Base-by-base conservation (phyloP, 2,797 vertebrate species). In the Acrocephalus scirpaceus region DNA sequence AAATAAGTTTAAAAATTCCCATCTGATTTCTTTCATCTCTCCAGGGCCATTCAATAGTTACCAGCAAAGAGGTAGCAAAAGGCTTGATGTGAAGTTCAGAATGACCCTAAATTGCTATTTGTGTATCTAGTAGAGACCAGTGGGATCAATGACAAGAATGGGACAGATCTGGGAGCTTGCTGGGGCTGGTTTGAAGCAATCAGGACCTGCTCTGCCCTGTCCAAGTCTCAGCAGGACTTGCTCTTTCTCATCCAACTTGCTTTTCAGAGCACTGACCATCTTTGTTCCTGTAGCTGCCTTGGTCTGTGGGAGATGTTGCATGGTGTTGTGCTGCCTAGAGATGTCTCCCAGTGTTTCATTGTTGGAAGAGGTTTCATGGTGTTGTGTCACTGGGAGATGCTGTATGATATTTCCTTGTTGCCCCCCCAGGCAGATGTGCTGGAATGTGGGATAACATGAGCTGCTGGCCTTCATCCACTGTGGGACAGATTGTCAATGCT, bases 401-500 rank as follows among this genome's bases (percentile, higher is more conserved):
- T 77, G 16, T 32, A 50, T 27, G 13, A 27, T 69, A 13, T 94
- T 93, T 45, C 5, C 1, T 51, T 83, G 80, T 94, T 86, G 23
- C 6, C 19, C 13, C n/a, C 18, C 23, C 74, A 97, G 96, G 86
- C 50, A 97, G 97, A 79, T 99, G 99, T 74, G 51, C 80, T 60
- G 98, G 98, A 81, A 98, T 98, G 96, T 99, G 99, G 99, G 98
- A 99, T 75, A 95, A 98, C 86, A 95, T 98, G 95, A 99, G 98
- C 87, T 99, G 99, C 97, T 99, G 99, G 99, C 98, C 98, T 7
- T 97, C 98, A 0, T 97, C 99, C 3, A 65, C 87, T 2, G 89
- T 96, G 0, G 98, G 98, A 67, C 98, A 98, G 94, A 99, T 95
- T 1, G 97, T 99, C 84, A 98, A 97, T 6, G 97, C 98, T 53